Conservation (phyloP, 1,140 invertebrate genomes). For the Penaeus vannamei region DNA sequence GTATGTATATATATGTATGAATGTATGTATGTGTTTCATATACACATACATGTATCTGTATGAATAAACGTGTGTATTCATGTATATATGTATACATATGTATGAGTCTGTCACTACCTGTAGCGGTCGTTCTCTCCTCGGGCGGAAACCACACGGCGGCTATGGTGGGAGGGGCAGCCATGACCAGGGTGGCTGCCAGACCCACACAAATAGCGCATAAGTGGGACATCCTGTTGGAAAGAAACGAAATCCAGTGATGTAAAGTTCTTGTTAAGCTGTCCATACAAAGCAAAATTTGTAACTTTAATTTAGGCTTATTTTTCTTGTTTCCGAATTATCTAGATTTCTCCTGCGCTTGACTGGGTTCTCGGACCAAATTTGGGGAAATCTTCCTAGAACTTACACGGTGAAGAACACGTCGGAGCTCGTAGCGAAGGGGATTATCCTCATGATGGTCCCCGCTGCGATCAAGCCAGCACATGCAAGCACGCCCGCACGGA, state of each 20-base stretch:
- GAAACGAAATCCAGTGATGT: neutral
- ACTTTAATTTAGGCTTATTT: too few species aligned
- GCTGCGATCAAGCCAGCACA: conserved; percentile 34
- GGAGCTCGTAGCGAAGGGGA: conserved; percentile 3
- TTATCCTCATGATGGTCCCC: conserved; percentile 25
- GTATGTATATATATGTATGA: too few species aligned
- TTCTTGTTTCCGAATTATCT: neutral
- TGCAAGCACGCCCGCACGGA: conserved; percentile 37
- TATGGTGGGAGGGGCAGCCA: conserved; percentile 70
- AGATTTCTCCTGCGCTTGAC: neutral
- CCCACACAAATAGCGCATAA: conserved; percentile 69
- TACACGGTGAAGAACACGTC: conserved; percentile 47
- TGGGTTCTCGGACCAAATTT: neutral
- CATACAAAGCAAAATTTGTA: too few species aligned
- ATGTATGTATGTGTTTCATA: too few species aligned
- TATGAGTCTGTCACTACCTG: conserved; percentile 4
- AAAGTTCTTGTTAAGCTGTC: neutral
- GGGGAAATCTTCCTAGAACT: neutral
- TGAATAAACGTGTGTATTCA: neutral
- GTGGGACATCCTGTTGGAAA: conserved; percentile 31
- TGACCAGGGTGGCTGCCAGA: conserved; percentile 70
- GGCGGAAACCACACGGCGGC: conserved; percentile 72
- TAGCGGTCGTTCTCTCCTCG: conserved; percentile 70
- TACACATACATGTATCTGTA: neutral
- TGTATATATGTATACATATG: neutral